Evolutionary conservation across 2,888 invertebrate species (phyloP), one percentile per base, ranked within the genome.

Genomic region (Conops quadrifasciatus): DNA sequence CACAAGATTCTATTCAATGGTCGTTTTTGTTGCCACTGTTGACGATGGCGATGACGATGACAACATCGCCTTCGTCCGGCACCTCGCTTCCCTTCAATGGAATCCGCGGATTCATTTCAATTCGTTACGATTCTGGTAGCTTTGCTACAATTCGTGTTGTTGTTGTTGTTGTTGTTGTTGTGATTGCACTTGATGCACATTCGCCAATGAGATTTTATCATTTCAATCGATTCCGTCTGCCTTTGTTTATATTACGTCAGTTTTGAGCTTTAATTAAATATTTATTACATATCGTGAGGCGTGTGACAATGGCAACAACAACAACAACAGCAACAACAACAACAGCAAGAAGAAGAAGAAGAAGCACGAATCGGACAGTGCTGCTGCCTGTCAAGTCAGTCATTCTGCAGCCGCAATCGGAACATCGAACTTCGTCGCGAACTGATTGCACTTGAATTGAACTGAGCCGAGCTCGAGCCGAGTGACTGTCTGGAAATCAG

Each of bases 241-340:
- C 58, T 63, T 70, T 64, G 62, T 62, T 68, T 68, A 64, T 70
- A 70, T 56, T 70, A 70, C 70, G 70, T 70, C 70, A 70, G 64
- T 63, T 47, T 56, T 36, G 58, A 64, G 63, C 70, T 19, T 64
- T 67, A 67, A 67, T 67, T 67, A 71, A 59, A 66, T 71, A 71
- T 71, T 71, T 71, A 66, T 66, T 66, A 60, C 51, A 64, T 67
- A 81, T 79, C 79, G 80, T 80, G 80, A 80, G 79, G 79, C 79
- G 56, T 66, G 66, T 56, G 53, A 53, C 66, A 7, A 53, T 4
- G 24, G 53, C 53, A n/a, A n/a, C n/a, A n/a, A n/a, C n/a, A 24
- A 53, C 53, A 53, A n/a, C 3, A 53, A 21, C 19, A 53, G 24
- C 53, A 21, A 21, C 53, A 56, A 26, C 36, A 53, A 21, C n/a